phyloP scores from a whole-genome alignment of 2,113 vertebrate genomes.

The Phyllopteryx taeniolatus region DNA sequence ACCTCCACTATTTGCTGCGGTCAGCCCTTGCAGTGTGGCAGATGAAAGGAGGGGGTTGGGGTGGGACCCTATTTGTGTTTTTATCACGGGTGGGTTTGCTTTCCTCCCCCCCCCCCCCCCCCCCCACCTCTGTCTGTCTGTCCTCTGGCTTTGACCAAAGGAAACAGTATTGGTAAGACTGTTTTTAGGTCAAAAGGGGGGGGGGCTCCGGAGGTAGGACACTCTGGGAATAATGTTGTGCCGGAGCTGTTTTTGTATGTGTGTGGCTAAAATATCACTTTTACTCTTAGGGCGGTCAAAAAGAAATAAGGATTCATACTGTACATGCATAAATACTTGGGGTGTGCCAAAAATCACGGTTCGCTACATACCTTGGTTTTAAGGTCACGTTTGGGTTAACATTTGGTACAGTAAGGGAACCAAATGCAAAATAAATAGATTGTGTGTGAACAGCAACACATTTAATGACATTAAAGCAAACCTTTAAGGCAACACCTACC shows the following conservation, averaged over 20 bases:
- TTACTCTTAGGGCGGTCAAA: neutral
- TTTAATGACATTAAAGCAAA: no score
- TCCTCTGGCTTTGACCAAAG: constrained; percentile 65
- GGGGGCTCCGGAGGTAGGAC: constrained; percentile 48
- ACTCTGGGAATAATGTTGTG: constrained; percentile 46
- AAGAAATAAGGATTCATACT: neutral
- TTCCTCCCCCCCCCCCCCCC: constrained; percentile 30
- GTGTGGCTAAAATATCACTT: constrained; percentile 4
- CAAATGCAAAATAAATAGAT: no score
- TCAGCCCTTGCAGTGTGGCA: constrained; percentile 63
- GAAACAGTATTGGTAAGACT: constrained; percentile 68
- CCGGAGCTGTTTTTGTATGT: constrained; percentile 35
- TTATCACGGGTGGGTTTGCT: constrained; percentile 69
- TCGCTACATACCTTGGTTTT: neutral
- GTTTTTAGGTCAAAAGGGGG: constrained; percentile 67
- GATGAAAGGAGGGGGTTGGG: constrained; percentile 66
- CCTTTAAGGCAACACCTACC: no score
- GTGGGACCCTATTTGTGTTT: constrained; percentile 74
- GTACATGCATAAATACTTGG: neutral
- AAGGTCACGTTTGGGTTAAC: neutral
- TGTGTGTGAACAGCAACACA: no score
- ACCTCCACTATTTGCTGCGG: constrained; percentile 72
- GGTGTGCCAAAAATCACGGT: neutral
- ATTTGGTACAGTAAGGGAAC: no score
- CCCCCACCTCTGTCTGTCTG: constrained; percentile 17